Evolutionary conservation across 1,140 invertebrate species (phyloP).

Genomic region (Aphidius ervi): DNA sequence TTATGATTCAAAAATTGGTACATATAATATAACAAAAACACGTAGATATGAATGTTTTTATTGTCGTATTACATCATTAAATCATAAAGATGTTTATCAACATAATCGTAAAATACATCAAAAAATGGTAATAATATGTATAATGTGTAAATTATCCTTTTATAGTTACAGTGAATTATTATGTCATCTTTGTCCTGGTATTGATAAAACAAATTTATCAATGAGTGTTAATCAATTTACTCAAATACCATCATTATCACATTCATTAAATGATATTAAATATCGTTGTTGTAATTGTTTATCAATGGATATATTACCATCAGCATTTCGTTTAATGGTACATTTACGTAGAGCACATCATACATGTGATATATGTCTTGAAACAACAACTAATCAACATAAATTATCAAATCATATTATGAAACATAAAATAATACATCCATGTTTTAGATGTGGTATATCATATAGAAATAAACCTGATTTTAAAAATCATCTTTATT

Average conservation of each 20-base stretch:
- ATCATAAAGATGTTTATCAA: slow-evolving; percentile 77
- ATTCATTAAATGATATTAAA: slow-evolving; percentile 56
- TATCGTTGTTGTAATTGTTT: slow-evolving; percentile 72
- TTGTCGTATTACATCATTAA: slow-evolving; percentile 68
- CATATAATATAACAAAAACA: slow-evolving; percentile 51
- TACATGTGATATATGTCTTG: slow-evolving; percentile 79
- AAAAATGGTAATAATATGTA: slow-evolving; percentile 72
- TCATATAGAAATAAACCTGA: slow-evolving; percentile 81
- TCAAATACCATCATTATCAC: neutral
- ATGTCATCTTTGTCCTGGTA: slow-evolving; percentile 78
- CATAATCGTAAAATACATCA: slow-evolving; percentile 82
- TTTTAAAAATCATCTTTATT: slow-evolving; percentile 82
- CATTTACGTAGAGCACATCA: slow-evolving; percentile 77
- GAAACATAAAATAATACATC: slow-evolving; percentile 82
- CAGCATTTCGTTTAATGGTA: slow-evolving; percentile 79
- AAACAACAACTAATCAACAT: slow-evolving; percentile 71
- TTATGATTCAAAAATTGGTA: slow-evolving; percentile 58
- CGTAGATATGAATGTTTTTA: slow-evolving; percentile 78
- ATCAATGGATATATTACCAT: slow-evolving; percentile 67
- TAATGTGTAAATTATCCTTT: slow-evolving; percentile 82
- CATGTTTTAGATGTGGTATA: slow-evolving; percentile 80
- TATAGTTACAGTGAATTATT: slow-evolving; percentile 80
- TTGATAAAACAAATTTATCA: slow-evolving; percentile 23
- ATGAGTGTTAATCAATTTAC: too few relatives aligned
- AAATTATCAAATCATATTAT: slow-evolving; percentile 78